A percentile compares a stretch with the other conserved stretches of the same genome.
These are phyloP conservation scores for Elysia chlorotica DNA, from an alignment of 1,140 invertebrate species.

Conservation along the genomic window DNA sequence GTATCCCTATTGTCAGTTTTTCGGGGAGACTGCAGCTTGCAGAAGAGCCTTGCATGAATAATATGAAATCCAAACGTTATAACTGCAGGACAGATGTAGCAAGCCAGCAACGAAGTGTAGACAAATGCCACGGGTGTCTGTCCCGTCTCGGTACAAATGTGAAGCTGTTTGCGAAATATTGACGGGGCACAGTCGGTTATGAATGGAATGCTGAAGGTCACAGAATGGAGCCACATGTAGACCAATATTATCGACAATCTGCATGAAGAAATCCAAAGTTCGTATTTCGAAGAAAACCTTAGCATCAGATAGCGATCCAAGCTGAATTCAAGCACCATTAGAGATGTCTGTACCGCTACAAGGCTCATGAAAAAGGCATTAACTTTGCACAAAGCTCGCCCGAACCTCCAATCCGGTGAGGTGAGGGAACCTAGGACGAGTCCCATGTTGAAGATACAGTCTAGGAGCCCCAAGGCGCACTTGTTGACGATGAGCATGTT, in stretches of 20 bases:
- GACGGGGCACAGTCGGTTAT: conserved; percentile 31
- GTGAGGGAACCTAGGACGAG: conserved; percentile 61
- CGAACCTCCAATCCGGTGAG: conserved; percentile 35
- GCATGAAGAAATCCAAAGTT: conserved; percentile 29
- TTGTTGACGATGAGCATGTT: conserved; percentile 48
- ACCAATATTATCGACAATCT: conserved; percentile 33
- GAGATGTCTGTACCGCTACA: conserved; percentile 36
- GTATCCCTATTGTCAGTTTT: conserved; percentile 32
- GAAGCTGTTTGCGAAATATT: conserved; percentile 22
- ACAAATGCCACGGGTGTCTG: conserved; percentile 38
- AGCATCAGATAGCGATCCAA: conserved; percentile 46
- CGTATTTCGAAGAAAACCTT: conserved; percentile 31
- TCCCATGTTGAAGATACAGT: conserved; percentile 56
- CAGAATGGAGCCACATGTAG: conserved; percentile 45
- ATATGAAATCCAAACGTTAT: conserved; percentile 37
- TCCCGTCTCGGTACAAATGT: conserved; percentile 37
- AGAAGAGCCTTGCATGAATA: conserved; percentile 34
- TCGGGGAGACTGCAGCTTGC: conserved; percentile 30
- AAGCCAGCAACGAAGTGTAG: conserved; percentile 30
- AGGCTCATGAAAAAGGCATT: conserved; percentile 49
- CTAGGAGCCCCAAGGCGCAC: conserved; percentile 41
- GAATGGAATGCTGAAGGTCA: conserved; percentile 46
- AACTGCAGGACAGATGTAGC: conserved; percentile 45
- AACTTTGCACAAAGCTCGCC: conserved; percentile 37
- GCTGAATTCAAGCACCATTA: conserved; percentile 35